phyloP scores from a whole-genome alignment of 1,140 invertebrate species.

The Platyscapa corneri region DNA sequence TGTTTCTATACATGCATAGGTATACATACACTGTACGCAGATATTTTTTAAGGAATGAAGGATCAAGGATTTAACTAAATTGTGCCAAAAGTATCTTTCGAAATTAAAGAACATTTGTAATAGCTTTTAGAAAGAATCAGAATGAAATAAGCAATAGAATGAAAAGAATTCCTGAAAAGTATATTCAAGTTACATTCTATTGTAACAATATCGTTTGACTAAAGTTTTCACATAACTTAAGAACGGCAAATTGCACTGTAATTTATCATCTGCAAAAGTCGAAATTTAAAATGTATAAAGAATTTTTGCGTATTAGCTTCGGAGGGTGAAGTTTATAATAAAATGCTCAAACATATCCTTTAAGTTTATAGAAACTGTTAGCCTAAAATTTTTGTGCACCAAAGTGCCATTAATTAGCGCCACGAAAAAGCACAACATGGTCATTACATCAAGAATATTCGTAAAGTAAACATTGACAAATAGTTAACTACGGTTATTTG shows the following conservation, averaged over 20 bases:
- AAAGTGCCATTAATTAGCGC: neutral
- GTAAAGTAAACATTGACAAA: neutral
- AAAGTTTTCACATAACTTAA: neutral
- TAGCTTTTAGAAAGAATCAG: neutral
- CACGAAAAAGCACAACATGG: neutral
- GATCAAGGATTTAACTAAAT: too few relatives aligned
- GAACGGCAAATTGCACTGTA: neutral
- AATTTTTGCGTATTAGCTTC: neutral
- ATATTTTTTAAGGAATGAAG: too few relatives aligned
- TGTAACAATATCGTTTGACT: neutral
- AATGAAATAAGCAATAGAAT: neutral
- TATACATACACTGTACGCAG: too few relatives aligned
- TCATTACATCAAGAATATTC: neutral
- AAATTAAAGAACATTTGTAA: neutral
- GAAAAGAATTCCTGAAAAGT: conserved; percentile 9
- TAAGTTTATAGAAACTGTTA: neutral
- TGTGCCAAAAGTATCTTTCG: neutral
- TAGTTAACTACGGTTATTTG: too few relatives aligned
- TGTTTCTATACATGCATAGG: too few relatives aligned
- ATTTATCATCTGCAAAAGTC: neutral
- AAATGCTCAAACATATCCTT: neutral
- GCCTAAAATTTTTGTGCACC: neutral
- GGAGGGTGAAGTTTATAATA: neutral
- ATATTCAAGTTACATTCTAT: neutral
- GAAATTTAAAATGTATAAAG: neutral